phyloP scores from a whole-genome alignment of 2,888 invertebrate species.

The Chymomyza caudatula region DNA sequence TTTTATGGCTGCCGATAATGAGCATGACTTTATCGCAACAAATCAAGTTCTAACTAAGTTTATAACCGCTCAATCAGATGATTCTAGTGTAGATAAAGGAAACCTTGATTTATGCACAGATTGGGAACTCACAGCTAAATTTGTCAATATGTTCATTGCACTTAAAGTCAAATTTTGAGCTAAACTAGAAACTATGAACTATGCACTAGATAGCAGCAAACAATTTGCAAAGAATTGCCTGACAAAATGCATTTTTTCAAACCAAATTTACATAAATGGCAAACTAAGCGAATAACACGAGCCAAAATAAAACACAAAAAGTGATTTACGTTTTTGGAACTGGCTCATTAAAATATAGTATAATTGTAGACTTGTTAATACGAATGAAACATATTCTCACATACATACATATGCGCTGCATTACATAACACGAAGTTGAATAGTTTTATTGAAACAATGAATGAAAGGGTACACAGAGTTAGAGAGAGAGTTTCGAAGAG shows the following conservation, averaged over 20 bases:
- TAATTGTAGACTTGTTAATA: neutral
- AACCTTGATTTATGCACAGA: no score
- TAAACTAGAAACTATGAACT: constrained; percentile 26
- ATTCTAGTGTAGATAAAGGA: no score
- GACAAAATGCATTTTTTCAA: constrained; percentile 48
- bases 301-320: neutral
- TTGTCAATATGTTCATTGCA: no score
- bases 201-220: constrained; percentile 4
- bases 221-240: constrained; percentile 38
- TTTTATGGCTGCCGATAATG: no score
- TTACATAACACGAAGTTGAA: neutral
- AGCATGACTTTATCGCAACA: no score
- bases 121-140: neutral
- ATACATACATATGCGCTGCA: constrained; percentile 14
- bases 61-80: no score
- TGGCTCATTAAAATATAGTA: neutral
- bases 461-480: neutral
- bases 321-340: neutral
- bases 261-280: neutral
- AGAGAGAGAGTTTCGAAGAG: neutral
- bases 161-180: neutral
- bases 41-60: no score
- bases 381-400: constrained; percentile 56
- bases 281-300: neutral
- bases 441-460: neutral